Evolutionary conservation across 2,888 invertebrate genomes (phyloP), one percentile per base, ranked within the genome.

Genomic region (Eupeodes luniger): DNA sequence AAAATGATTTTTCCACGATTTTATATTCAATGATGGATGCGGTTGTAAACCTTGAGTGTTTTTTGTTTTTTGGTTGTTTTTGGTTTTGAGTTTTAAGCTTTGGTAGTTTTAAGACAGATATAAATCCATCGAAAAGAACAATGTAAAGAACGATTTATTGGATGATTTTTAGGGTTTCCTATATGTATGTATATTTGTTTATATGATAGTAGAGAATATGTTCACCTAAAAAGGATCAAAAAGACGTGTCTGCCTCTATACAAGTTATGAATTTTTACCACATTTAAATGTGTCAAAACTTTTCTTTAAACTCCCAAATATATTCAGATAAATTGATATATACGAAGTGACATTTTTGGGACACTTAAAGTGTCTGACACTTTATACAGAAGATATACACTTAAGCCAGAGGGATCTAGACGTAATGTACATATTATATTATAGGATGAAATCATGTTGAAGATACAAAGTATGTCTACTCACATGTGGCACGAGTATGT

Each of bases 241-340:
- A 9, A 12, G 61, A 49, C 19, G 61, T 67, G 7, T n/a, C 5
- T 5, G 2, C 5, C 2, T 19, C 5, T 61, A 27, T 27, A 27
- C 27, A 27, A 27, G 27, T 27, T 27, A 27, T 53, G 12, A 36
- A 72, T 78, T 82, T 82, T 59, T 34, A 77, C 82, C 40, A 40
- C 6, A 40, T 40, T 7, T 9, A 77, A 40, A 14, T 49, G 44
- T 72, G 77, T 72, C 77, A 51, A 72, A 78, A 66, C 57, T 72
- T 82, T 82, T 69, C 12, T 12, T 7, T 40, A 40, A 40, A 5
- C 40, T 40, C 40, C 27, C 2, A 27, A 27, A 27, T 27, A 7
- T 36, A 40, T 40, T 40, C 40, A 5, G 40, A 47, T 47, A 12
- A 36, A n/a, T 34, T 59, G 59, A 59, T 36, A 36, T 59, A 6